Percentiles rank a stretch among this genome's conserved stretches.
These are phyloP conservation scores for Zophobas morio DNA, from an alignment of 1,140 invertebrate genomes.

Conservation along the genomic window DNA sequence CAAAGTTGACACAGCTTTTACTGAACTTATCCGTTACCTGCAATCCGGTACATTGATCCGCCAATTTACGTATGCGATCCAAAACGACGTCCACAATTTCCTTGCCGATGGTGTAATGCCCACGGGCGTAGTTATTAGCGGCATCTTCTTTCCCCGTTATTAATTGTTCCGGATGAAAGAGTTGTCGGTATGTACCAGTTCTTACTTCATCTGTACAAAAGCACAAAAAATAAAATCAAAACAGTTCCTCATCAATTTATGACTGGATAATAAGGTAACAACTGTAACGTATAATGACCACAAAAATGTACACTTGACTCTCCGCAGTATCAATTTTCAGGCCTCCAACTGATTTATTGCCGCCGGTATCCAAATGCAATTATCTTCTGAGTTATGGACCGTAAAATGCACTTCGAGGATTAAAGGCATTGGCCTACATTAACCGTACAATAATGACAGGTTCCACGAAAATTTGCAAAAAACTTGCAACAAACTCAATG, in stretches of 20 bases:
- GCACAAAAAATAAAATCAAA: neutral
- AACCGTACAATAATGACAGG: neutral
- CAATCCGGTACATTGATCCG: constrained; percentile 85
- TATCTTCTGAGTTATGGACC: neutral
- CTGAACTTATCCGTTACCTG: constrained; percentile 70
- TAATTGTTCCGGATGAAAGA: constrained; percentile 83
- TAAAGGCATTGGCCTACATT: neutral
- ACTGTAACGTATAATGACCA: neutral
- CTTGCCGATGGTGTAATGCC: constrained; percentile 91
- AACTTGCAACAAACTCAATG: neutral
- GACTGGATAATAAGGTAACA: neutral
- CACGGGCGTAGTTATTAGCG: constrained; percentile 88
- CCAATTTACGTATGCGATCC: constrained; percentile 81
- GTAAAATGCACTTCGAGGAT: neutral
- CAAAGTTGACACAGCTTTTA: too few species aligned
- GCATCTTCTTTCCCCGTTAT: constrained; percentile 86
- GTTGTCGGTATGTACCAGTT: constrained; percentile 79
- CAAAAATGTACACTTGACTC: too few species aligned
- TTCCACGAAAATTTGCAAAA: neutral
- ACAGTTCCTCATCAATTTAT: neutral
- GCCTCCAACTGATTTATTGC: neutral
- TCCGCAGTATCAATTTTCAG: too few species aligned
- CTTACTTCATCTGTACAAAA: constrained; percentile 75
- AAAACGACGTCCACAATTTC: constrained; percentile 87
- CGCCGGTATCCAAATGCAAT: neutral